phyloP scores from a whole-genome alignment of 2,888 invertebrate genomes.

The Salpingus planirostris region DNA sequence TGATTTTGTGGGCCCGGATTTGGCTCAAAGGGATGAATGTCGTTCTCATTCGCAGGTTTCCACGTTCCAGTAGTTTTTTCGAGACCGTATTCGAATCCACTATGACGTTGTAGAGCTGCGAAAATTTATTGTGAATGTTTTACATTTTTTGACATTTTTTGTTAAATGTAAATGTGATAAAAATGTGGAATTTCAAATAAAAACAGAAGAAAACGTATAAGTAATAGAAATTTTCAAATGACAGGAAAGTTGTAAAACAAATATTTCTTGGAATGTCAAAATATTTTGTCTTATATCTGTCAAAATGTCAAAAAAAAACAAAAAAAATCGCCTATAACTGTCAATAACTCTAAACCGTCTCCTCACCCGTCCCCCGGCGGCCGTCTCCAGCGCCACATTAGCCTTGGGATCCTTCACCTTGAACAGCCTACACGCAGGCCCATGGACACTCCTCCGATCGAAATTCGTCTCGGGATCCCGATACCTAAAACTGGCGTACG shows the following conservation, averaged over 20 bases:
- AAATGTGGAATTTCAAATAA: too few relatives aligned
- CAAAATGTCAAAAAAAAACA: too few relatives aligned
- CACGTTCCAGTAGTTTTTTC: constrained; percentile 74
- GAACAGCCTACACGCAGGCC: constrained; percentile 73
- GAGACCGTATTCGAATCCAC: constrained; percentile 80
- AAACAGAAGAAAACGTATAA: too few relatives aligned
- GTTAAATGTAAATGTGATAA: too few relatives aligned
- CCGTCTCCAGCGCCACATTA: constrained; percentile 74
- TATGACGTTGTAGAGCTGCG: constrained; percentile 81
- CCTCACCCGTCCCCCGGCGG: constrained; percentile 71
- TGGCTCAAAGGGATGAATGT: constrained; percentile 91
- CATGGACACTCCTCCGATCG: constrained; percentile 56
- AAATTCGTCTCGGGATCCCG: constrained; percentile 69
- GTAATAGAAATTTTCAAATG: too few relatives aligned
- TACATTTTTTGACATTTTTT: too few relatives aligned
- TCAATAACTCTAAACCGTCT: too few relatives aligned
- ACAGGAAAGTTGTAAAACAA: too few relatives aligned
- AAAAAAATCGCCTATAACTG: too few relatives aligned
- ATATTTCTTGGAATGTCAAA: too few relatives aligned
- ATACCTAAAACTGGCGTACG: constrained; percentile 61
- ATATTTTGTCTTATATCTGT: too few relatives aligned
- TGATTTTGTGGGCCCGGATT: constrained; percentile 59
- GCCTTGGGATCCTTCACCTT: constrained; percentile 59
- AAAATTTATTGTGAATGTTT: too few relatives aligned
- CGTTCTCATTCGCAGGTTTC: constrained; percentile 67